These are phyloP conservation scores for Campoplex nolae DNA, from an alignment of 2,888 invertebrate species.

Conservation along the genomic window DNA sequence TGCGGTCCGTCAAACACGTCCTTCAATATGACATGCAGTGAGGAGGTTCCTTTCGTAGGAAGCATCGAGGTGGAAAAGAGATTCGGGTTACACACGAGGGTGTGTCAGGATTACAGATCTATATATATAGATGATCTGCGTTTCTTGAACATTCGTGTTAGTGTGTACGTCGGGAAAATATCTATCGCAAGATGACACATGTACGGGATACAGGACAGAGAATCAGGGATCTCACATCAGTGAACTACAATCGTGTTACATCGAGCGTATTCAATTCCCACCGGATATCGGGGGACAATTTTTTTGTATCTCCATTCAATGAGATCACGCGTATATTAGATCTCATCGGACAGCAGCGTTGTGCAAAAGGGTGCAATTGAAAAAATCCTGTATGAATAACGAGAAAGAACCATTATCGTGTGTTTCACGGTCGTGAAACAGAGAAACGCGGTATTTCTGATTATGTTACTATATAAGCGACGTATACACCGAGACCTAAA, in stretches of 20 bases:
- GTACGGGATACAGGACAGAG: constrained; percentile 47
- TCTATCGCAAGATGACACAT: constrained; percentile 54
- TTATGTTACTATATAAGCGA: not conserved
- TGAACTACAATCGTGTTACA: constrained; percentile 66
- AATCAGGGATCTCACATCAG: constrained; percentile 67
- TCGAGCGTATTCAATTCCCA: constrained; percentile 62
- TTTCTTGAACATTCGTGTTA: constrained; percentile 6
- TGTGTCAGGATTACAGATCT: constrained; percentile 15
- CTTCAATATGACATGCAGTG: constrained; percentile 59
- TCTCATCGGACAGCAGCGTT: constrained; percentile 39
- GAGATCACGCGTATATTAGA: constrained; percentile 34
- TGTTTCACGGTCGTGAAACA: not conserved
- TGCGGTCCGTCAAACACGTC: constrained; percentile 68
- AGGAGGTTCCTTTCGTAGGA: constrained; percentile 60
- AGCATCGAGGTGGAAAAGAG: constrained; percentile 67
- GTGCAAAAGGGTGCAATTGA: constrained; percentile 11
- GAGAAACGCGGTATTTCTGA: not conserved
- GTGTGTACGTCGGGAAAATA: constrained; percentile 11
- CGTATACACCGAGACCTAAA: not conserved
- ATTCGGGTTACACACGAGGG: constrained; percentile 65
- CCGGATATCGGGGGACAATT: constrained; percentile 50
- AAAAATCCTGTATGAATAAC: not conserved
- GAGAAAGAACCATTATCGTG: constrained; percentile 3
- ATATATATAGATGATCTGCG: constrained; percentile 3
- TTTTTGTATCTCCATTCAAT: constrained; percentile 38